Base-by-base conservation (phyloP, 2,888 invertebrate species). In the Nephrocerus scutellatus region DNA sequence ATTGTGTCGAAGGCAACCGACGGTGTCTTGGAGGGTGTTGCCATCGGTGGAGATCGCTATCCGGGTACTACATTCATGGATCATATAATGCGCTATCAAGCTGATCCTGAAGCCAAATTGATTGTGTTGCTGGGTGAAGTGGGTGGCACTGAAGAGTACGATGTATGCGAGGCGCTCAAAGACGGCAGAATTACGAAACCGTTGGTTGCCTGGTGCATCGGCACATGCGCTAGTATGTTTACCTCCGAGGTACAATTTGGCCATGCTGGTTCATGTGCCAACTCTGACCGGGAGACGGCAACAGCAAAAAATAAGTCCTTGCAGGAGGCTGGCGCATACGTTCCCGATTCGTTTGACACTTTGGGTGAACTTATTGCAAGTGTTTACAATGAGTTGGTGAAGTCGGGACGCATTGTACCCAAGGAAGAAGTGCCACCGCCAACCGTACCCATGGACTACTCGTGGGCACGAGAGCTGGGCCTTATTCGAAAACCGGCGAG, bases 371-470 rank as follows among this genome's bases (percentile, higher is more conserved):
- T 81, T 3, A 84, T 92, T 50, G 77, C 76, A 58, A 75, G 73
- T 51, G 85, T 87, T 1, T 89, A 86, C 64, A 70, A 74, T 33
- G 70, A 77, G 33, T 72, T 98, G 44, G 92, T 98, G 0, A 74
- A 77, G 35, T 75, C 78, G 13, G 92, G 93, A 24, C 76, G 77
- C 36, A 86, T 99, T 54, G 79, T 86, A 7, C 91, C 91, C 0
- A 80, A 82, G 52, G 82, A 87, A 28, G 97, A 99, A 68, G 79
- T 88, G 34, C 92, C 96, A 8, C 98, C 98, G 22, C 98, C 98
- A 3, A 96, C 97, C 13, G 96, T 98, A n/a, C 97, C 97, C 7
- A 97, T 98, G 97, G 97, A 98, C 69, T 98, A 91, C 68, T 89
- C 85, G 47, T 98, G 97, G 97, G 97, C 97, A 0, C 79, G 59